Percentiles rank a stretch among this genome's conserved stretches.
phyloP scores from a whole-genome alignment of 2,113 vertebrate genomes.

The Callaeas wilsoni region DNA sequence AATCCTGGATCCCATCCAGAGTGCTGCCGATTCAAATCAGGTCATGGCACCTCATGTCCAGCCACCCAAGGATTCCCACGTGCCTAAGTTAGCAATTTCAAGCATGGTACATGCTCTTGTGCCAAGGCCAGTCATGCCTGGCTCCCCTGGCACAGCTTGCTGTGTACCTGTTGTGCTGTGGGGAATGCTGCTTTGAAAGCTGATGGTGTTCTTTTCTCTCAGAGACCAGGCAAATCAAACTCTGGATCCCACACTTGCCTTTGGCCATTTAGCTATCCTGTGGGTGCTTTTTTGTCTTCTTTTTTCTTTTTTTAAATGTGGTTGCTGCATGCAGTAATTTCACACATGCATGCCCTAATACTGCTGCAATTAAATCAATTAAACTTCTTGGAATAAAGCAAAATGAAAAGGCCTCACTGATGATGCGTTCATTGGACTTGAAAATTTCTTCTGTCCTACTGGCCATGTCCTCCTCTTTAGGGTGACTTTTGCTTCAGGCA shows the following conservation, averaged over 20 bases:
- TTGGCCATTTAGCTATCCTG: neutral
- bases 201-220: neutral
- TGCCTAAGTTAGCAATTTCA: neutral
- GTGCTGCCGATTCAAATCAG: neutral
- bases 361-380: slow-evolving; percentile 9
- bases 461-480: neutral
- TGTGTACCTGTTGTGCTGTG: neutral
- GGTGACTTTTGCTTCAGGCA: neutral
- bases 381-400: neutral
- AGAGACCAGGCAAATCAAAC: neutral
- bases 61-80: neutral
- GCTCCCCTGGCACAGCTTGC: neutral
- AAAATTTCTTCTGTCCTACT: neutral
- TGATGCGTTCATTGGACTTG: neutral
- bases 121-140: neutral
- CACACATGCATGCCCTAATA: neutral
- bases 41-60: neutral
- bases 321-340: neutral
- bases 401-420: neutral
- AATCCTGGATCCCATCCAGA: neutral
- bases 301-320: neutral
- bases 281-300: neutral
- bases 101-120: neutral
- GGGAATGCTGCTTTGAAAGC: neutral
- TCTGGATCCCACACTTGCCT: neutral